Evolutionary conservation across 2,888 invertebrate species (phyloP), one percentile per base, ranked within the genome.

Genomic region (Luperina nickerlii): DNA sequence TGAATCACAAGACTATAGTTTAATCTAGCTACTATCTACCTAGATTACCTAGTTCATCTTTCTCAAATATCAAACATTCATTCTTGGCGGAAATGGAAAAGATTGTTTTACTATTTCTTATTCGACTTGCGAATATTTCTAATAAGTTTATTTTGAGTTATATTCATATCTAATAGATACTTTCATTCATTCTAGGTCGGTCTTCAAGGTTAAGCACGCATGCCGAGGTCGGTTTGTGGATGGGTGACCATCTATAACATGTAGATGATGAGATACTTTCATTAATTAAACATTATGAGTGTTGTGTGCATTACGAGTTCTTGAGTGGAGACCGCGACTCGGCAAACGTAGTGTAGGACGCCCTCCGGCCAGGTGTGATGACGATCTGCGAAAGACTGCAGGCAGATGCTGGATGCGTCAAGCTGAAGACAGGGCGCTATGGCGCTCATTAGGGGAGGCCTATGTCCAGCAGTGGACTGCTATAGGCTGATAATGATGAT

Each of bases 21-120:
- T 20, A 82, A 83, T 82, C 73, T 78, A 83, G 32, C 42, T 65
- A 78, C 51, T 38, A 54, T 78, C 78, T 18, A 69, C 32, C 51
- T 73, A 73, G 32, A 65, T 70, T 82, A 65, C 51, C 51, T 73
- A 51, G 60, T 68, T 69, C 42, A 65, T 78, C 45, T 65, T 42
- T 78, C 60, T 51, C 32, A 45, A 70, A 76, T 24, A 83, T 73
- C 18, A 48, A 15, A 48, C 48, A 48, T 48, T 48, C 48, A 48
- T 48, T 48, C 48, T 48, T 15, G 48, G 48, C 13, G 15, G 48
- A 48, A 48, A 48, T 48, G 15, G 48, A 48, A 48, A 15, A 48
- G 48, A 5, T 48, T 48, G 48, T 48, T 48, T 4, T 5, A 48
- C 48, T 15, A 68, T 60, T 66, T 76, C 15, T 42, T 69, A 7